A percentile compares a stretch with the other conserved stretches of the same genome.
These are phyloP conservation scores for Neodontobutis hainanensis DNA, from an alignment of 2,113 vertebrate species.

Conservation along the genomic window DNA sequence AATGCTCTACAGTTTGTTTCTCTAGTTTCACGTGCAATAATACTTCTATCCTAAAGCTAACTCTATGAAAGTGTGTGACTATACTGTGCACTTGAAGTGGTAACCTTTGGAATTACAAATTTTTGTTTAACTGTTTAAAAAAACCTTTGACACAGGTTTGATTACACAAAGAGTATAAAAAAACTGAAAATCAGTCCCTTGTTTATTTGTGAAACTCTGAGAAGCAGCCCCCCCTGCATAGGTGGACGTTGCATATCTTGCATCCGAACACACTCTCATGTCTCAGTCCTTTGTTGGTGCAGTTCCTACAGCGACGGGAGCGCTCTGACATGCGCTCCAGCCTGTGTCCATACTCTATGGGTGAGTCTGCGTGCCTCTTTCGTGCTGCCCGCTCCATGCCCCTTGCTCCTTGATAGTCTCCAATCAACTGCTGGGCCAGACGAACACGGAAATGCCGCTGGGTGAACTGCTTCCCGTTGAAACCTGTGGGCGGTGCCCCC, in stretches of 20 bases:
- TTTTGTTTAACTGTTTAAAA: slow-evolving; percentile 51
- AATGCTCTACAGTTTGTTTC: slow-evolving; percentile 72
- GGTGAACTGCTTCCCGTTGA: slow-evolving; percentile 82
- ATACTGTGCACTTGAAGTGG: slow-evolving; percentile 79
- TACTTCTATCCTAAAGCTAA: slow-evolving; percentile 77
- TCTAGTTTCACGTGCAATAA: slow-evolving; percentile 80
- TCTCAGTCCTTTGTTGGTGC: slow-evolving; percentile 83
- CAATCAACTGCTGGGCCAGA: slow-evolving; percentile 83
- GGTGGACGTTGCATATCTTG: slow-evolving; percentile 85
- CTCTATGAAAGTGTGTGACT: slow-evolving; percentile 77
- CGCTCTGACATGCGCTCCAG: slow-evolving; percentile 85
- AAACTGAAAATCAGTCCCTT: slow-evolving; percentile 44
- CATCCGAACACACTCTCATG: slow-evolving; percentile 84
- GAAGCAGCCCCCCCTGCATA: slow-evolving; percentile 84
- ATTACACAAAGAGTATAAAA: slow-evolving; percentile 68
- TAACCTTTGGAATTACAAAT: slow-evolving; percentile 80
- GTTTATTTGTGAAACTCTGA: slow-evolving; percentile 85
- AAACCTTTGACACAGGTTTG: slow-evolving; percentile 62
- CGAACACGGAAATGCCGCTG: slow-evolving; percentile 83
- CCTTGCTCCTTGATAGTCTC: slow-evolving; percentile 82
- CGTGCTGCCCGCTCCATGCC: slow-evolving; percentile 82
- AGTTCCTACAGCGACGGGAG: slow-evolving; percentile 82
- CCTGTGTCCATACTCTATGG: slow-evolving; percentile 83
- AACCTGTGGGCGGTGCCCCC: slow-evolving; percentile 73
- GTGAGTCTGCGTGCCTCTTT: slow-evolving; percentile 81